Evolutionary conservation across 2,888 invertebrate species (phyloP), one percentile per base, ranked within the genome.

Genomic region (Portevinia maculata): DNA sequence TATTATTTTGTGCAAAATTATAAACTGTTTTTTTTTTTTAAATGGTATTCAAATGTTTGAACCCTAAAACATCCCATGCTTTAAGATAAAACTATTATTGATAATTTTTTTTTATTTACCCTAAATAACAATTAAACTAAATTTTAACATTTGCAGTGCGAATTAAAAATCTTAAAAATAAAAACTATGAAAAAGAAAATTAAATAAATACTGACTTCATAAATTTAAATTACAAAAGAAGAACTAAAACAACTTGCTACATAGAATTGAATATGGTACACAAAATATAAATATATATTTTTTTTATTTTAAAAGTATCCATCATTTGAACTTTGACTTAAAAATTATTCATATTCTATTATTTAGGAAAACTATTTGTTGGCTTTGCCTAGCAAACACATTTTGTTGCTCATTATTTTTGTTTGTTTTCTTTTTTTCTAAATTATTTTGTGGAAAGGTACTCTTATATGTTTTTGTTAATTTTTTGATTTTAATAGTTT

Each of bases 201-300:
- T 39, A 48, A 76, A 76, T 76, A 76, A 76, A 76, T 76, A 76
- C 75, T 76, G 75, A 69, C 75, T 69, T 76, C 21, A 48, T 62
- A 62, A 59, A 69, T 21, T 37, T 69, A 46, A 52, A 39, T 60
- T 53, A 60, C 34, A 67, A 53, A 60, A 60, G 4, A 46, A 46
- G 44, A 60, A 44, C 28, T n/a, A n/a, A 19, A 44, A 44, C 24
- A 41, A 30, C 9, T 17, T 57, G 11, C 13, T 41, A 50, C 21
- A 44, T 21, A 30, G 15, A 13, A 44, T 28, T 44, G 30, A 60
- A 34, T 62, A 73, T 64, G 13, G 32, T 62, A 73, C 53, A 62
- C 24, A 13, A 13, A 24, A 24, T 21, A 64, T 28, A 24, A 8
- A 37, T 50, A 13, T 57, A 11, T 30, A 34, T 44, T 39, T 59